Evolutionary conservation across 2,888 invertebrate genomes (phyloP).

Genomic region (Epinotia ramella): DNA sequence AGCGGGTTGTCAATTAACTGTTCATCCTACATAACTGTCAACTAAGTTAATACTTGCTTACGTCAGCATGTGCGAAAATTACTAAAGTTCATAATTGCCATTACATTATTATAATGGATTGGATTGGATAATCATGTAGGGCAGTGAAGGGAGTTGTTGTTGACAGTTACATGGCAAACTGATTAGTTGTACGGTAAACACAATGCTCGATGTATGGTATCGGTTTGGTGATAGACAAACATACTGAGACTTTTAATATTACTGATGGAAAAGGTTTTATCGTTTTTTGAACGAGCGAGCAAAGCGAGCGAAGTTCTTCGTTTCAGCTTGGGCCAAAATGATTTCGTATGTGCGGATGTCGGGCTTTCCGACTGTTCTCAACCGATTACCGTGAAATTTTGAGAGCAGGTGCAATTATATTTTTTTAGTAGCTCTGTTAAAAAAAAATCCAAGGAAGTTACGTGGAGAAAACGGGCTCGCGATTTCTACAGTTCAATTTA

Average conservation of each 20-base stretch:
- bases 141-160: neutral
- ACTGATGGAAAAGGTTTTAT: too few species aligned
- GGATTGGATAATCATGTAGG: neutral
- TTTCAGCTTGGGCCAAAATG: too few species aligned
- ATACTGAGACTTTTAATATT: neutral
- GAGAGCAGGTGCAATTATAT: too few species aligned
- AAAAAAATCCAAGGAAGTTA: too few species aligned
- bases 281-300: too few species aligned
- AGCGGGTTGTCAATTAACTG: neutral
- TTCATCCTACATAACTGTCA: neutral
- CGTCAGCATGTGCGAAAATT: neutral
- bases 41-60: neutral
- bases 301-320: too few species aligned
- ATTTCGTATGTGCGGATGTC: too few species aligned
- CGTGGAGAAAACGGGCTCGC: too few species aligned
- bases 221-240: neutral
- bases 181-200: neutral
- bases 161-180: conserved; percentile 9
- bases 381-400: too few species aligned
- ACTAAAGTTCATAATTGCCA: conserved; percentile 11
- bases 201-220: neutral
- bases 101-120: conserved; percentile 3
- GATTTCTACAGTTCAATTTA: too few species aligned
- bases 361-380: too few species aligned
- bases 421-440: too few species aligned